Evolutionary conservation across 2,113 vertebrate species (phyloP).

Genomic region (Symphodus melops): DNA sequence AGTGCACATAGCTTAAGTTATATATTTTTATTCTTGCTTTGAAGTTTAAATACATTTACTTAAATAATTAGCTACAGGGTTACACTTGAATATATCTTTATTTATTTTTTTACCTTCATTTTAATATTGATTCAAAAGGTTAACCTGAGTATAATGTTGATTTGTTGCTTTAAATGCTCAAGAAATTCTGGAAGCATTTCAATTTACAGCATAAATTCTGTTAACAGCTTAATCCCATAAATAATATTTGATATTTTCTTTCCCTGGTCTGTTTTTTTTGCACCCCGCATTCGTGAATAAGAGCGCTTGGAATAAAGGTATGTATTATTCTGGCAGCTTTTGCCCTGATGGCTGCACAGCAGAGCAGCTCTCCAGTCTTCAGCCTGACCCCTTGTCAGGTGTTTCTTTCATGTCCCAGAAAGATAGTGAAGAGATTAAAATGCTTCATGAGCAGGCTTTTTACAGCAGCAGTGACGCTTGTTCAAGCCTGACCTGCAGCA

Average conservation of each 20-base stretch:
- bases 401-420: constrained; percentile 75
- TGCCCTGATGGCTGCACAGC: constrained; percentile 54
- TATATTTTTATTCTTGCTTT: too few relatives aligned
- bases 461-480: constrained; percentile 61
- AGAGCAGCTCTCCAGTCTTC: constrained; percentile 64
- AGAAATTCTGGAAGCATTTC: too few relatives aligned
- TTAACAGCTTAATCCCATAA: not conserved
- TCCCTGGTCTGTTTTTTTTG: constrained; percentile 1
- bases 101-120: too few relatives aligned
- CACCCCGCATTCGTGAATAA: constrained; percentile 57
- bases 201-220: too few relatives aligned
- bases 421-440: constrained; percentile 51
- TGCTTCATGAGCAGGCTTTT: constrained; percentile 60
- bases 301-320: constrained; percentile 64
- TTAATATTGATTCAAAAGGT: too few relatives aligned
- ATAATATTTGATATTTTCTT: not conserved
- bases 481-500: constrained; percentile 49
- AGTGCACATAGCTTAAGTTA: too few relatives aligned
- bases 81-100: too few relatives aligned
- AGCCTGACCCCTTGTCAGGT: constrained; percentile 60
- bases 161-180: too few relatives aligned
- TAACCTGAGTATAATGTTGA: too few relatives aligned
- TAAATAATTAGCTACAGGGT: too few relatives aligned
- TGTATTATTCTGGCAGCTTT: constrained; percentile 56
- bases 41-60: too few relatives aligned